Percentiles rank a stretch among this genome's conserved stretches.
phyloP scores from a whole-genome alignment of 2,797 vertebrate genomes.

The Furcifer pardalis region DNA sequence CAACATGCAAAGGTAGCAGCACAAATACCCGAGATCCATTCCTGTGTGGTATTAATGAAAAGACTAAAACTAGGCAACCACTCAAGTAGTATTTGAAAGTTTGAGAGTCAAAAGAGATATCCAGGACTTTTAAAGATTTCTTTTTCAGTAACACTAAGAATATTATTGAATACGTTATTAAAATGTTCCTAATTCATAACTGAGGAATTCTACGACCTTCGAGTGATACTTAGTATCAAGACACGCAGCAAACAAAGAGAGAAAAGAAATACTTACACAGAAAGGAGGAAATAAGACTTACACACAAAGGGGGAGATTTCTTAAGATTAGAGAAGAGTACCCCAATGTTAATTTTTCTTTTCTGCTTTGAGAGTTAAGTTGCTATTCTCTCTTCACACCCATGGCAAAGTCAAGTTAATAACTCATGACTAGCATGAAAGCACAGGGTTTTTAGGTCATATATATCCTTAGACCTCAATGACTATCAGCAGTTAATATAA shows the following conservation, averaged over 20 bases:
- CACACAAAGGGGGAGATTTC: not conserved
- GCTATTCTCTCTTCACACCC: not conserved
- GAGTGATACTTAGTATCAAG: not conserved
- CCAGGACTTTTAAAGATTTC: not conserved
- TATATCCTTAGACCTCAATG: not conserved
- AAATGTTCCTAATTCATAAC: slow-evolving; percentile 10
- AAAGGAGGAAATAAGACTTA: not conserved
- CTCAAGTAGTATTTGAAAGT: not conserved
- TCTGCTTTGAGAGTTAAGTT: not conserved
- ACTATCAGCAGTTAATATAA: slow-evolving; percentile 16
- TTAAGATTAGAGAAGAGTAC: not conserved
- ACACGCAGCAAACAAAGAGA: not conserved
- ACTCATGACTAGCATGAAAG: not conserved
- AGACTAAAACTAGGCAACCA: slow-evolving; percentile 20
- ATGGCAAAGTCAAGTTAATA: not conserved
- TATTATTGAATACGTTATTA: not conserved
- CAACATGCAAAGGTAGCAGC: slow-evolving; percentile 31
- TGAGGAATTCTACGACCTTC: slow-evolving; percentile 7
- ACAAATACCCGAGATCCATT: slow-evolving; percentile 47
- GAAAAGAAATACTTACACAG: not conserved
- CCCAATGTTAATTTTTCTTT: not conserved
- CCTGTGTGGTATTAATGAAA: slow-evolving; percentile 39
- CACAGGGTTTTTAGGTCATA: not conserved
- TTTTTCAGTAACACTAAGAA: not conserved
- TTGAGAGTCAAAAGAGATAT: not conserved